A percentile compares a stretch with the other conserved stretches of the same genome.
These are phyloP conservation scores for Apodemus agrarius DNA, from an alignment of 2,797 vertebrate genomes.

Conservation along the genomic window DNA sequence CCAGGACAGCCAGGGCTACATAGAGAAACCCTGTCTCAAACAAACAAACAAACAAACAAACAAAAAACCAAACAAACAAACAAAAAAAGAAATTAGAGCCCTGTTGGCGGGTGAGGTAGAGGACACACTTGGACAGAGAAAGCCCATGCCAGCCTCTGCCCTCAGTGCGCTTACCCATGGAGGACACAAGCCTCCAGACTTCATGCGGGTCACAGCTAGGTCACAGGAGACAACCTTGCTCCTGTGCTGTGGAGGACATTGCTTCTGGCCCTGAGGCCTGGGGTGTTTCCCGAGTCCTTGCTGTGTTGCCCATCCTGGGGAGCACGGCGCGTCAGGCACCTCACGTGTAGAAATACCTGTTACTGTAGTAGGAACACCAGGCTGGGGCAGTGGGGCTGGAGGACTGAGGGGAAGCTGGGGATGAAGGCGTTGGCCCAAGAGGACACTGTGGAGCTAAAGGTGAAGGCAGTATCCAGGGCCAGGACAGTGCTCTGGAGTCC, in stretches of 20 bases:
- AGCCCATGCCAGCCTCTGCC: rapidly evolving
- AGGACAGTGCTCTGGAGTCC: not conserved
- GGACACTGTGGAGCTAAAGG: rapidly evolving
- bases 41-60: too few species aligned
- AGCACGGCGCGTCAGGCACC: not conserved
- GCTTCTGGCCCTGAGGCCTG: not conserved
- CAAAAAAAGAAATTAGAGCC: too few species aligned
- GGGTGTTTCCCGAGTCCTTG: not conserved
- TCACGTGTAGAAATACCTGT: not conserved
- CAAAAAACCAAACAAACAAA: too few species aligned
- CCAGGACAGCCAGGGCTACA: too few species aligned
- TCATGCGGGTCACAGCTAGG: not conserved
- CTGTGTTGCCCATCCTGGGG: rapidly evolving
- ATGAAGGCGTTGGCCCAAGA: not conserved
- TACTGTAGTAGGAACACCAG: rapidly evolving
- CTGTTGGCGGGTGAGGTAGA: rapidly evolving
- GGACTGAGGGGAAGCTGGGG: not conserved
- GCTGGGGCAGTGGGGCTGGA: not conserved
- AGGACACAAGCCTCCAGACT: not conserved
- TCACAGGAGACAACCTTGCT: not conserved
- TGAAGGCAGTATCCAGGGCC: not conserved
- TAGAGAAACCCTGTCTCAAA: too few species aligned
- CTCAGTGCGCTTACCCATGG: not conserved
- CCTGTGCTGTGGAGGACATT: too few species aligned
- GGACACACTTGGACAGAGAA: too few species aligned